phyloP scores from a whole-genome alignment of 35 echinoderm and acorn worm species.

The Amphiura filiformis region DNA sequence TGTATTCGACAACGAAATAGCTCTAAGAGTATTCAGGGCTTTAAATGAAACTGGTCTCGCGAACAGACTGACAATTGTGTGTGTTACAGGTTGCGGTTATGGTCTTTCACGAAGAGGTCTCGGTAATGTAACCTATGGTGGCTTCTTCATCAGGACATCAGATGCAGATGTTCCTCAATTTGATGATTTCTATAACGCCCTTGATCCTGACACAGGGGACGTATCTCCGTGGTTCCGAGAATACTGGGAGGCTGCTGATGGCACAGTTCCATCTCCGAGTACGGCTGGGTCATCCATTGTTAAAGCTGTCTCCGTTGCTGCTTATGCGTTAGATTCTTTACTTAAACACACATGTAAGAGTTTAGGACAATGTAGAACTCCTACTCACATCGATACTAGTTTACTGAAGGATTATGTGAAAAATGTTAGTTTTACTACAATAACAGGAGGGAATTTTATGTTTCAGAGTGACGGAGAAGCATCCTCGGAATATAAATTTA shows the following conservation, averaged over 20 bases:
- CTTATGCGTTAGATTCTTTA: conserved; percentile 11
- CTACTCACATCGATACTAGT: background rate
- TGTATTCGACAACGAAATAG: background rate
- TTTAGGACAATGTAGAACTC: background rate
- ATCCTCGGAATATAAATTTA: background rate
- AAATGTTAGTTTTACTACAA: background rate
- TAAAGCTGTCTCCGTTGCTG: conserved; percentile 30
- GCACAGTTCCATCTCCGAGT: background rate
- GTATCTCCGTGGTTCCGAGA: conserved; percentile 13
- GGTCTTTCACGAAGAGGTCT: background rate
- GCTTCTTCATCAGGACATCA: conserved; percentile 19
- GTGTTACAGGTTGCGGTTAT: conserved; percentile 15
- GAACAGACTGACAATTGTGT: background rate
- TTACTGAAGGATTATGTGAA: background rate
- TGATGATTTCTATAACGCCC: background rate
- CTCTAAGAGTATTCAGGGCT: background rate
- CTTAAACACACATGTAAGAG: background rate
- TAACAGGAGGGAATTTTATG: background rate
- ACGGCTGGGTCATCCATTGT: background rate
- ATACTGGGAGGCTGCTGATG: background rate
- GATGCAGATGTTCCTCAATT: conserved; percentile 8
- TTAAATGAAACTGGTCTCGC: background rate
- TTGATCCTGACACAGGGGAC: background rate
- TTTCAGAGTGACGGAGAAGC: conserved; percentile 35
- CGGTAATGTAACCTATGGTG: conserved; percentile 1